Conservation (phyloP, 2,797 vertebrate genomes). For the Anguilla anguilla region DNA sequence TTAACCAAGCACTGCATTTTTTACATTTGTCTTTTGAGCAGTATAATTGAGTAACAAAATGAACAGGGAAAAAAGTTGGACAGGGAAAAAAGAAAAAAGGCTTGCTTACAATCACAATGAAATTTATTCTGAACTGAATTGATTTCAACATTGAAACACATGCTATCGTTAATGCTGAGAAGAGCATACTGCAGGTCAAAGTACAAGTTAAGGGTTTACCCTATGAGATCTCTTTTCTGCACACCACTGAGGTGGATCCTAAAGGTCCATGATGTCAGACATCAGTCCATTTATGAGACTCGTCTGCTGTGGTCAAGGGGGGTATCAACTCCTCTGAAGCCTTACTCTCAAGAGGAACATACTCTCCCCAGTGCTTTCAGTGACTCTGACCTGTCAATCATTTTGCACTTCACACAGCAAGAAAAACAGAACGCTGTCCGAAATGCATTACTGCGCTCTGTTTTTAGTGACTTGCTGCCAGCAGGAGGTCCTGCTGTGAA, state of each 20-base stretch:
- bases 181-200: background rate
- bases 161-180: background rate
- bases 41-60: background rate
- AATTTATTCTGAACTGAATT: background rate
- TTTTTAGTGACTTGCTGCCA: background rate
- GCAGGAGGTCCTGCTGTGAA: background rate
- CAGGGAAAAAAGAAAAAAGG: background rate
- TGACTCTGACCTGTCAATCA: constrained; percentile 17
- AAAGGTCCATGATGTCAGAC: background rate
- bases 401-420: background rate
- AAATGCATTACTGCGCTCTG: background rate
- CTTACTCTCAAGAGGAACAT: background rate
- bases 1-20: background rate
- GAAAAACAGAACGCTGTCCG: background rate
- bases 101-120: background rate
- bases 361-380: background rate
- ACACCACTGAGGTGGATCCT: background rate
- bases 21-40: background rate
- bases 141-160: background rate
- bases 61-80: background rate
- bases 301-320: background rate
- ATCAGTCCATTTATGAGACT: background rate
- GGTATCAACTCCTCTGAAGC: background rate
- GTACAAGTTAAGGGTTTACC: background rate
- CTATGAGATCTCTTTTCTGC: background rate